Evolutionary conservation across 23 tunicate species (phyloP), one percentile per base, ranked within the genome.

Genomic region (Styela clava): DNA sequence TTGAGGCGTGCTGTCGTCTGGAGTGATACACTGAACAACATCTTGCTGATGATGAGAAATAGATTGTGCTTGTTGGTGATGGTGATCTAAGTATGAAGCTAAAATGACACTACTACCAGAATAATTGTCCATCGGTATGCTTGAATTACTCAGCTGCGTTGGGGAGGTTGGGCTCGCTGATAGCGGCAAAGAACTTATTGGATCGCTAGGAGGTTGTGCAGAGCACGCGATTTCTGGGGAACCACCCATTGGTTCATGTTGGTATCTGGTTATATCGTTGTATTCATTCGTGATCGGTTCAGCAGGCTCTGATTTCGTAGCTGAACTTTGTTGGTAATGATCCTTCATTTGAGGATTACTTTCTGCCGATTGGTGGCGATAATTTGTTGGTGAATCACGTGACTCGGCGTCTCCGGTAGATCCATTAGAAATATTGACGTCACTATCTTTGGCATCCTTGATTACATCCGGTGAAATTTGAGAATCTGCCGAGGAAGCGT

Each of bases 121-220:
- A 23, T 32, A 32, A 23, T n/a, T 34, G 32, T 72, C 78, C 36
- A 31, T 31, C 12, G 9, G 25, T n/a, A 72, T 23, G 32, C 26
- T 34, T n/a, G 78, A 34, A 36, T 31, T 72, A 33, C 78, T 72
- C 19, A 72, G 16, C 24, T 72, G 36, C 18, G 44, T 72, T n/a
- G 78, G 44, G 16, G 78, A 72, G 0, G 78, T 22, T 0, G 78
- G 78, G 44, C 52, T 72, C n/a, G 78, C 78, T 33, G 78, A n/a
- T 31, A 16, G 33, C 20, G 44, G 2, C 16, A 31, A 36, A 24
- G 36, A 20, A 72, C 22, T 67, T 24, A 25, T 24, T 1, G 19
- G 71, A 67, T 67, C 31, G 22, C 31, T 12, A 19, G 71, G 22
- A 22, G 16, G 22, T 18, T 67, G 30, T 27, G 31, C 31, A 18